Evolutionary conservation across 2,113 vertebrate genomes (phyloP).

Genomic region (Siphamia tubifer): DNA sequence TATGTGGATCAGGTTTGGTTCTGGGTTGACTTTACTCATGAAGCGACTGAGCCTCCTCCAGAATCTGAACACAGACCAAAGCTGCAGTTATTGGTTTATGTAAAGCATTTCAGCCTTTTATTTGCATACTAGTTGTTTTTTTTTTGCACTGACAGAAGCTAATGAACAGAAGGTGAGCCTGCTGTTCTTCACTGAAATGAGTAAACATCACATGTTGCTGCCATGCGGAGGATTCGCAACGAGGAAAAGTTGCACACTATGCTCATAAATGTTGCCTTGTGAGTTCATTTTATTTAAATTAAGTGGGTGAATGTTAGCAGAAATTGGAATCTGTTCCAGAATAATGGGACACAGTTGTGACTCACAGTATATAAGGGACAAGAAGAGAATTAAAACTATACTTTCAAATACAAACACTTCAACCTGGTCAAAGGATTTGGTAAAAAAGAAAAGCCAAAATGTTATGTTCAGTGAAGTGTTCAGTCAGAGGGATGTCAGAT

Average conservation of each 20-base stretch:
- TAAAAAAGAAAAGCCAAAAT: no score
- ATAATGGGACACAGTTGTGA: no score
- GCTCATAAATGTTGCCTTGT: neutral
- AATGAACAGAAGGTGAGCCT: neutral
- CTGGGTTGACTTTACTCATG: slow-evolving; percentile 98
- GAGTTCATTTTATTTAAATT: slow-evolving; percentile 2
- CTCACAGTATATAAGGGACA: no score
- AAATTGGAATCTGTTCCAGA: no score
- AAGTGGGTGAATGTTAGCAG: neutral
- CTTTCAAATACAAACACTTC: no score
- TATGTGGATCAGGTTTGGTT: slow-evolving; percentile 94
- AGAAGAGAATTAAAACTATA: no score
- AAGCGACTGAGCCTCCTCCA: slow-evolving; percentile 94
- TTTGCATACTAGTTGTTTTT: neutral
- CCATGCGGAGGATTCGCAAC: neutral
- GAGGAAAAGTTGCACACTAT: neutral
- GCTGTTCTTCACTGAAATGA: neutral
- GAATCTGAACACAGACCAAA: slow-evolving; percentile 81
- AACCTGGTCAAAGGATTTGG: no score
- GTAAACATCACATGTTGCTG: neutral
- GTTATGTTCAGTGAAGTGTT: no score
- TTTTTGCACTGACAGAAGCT: neutral
- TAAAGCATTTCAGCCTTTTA: neutral
- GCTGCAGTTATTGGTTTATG: neutral
- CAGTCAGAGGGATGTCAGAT: no score